These are phyloP conservation scores for Muricea muricata DNA, from an alignment of 92 coral and sea anemone genomes.

Conservation along the genomic window DNA sequence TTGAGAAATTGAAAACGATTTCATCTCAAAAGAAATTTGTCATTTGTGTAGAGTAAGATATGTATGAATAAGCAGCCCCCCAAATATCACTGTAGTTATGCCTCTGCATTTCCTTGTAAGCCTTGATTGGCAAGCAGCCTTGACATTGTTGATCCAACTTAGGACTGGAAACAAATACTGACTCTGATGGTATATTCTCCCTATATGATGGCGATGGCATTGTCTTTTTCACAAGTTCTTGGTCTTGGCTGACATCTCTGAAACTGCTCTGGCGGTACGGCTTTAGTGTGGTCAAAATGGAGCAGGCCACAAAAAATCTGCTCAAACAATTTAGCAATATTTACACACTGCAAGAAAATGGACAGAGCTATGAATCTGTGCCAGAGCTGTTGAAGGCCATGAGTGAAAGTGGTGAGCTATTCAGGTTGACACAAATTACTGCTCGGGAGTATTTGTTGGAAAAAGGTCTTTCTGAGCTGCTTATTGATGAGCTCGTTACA, in stretches of 20 bases:
- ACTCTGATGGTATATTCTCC: slow-evolving; percentile 70
- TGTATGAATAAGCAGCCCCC: too few relatives aligned
- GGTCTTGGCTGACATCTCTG: slow-evolving; percentile 76
- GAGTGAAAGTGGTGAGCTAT: slow-evolving; percentile 79
- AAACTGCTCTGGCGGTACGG: slow-evolving; percentile 96
- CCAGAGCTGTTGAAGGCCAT: slow-evolving; percentile 81
- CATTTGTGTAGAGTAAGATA: too few relatives aligned
- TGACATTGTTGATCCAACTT: not conserved
- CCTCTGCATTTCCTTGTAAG: too few relatives aligned
- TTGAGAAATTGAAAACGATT: too few relatives aligned
- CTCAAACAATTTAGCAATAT: slow-evolving; percentile 75
- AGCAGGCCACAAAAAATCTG: slow-evolving; percentile 71
- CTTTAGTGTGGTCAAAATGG: slow-evolving; percentile 77
- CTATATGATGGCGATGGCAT: slow-evolving; percentile 83
- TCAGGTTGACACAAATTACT: slow-evolving; percentile 67
- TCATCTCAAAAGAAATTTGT: too few relatives aligned
- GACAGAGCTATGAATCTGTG: slow-evolving; percentile 67
- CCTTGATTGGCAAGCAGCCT: too few relatives aligned
- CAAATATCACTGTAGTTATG: too few relatives aligned
- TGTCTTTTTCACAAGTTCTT: slow-evolving; percentile 82
- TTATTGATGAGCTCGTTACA: slow-evolving; percentile 90
- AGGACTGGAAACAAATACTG: slow-evolving; percentile 77
- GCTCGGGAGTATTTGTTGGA: slow-evolving; percentile 68
- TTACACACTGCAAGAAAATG: slow-evolving; percentile 74
- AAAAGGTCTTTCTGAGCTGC: slow-evolving; percentile 72